Base-by-base conservation (phyloP, 53 echinoderm and acorn worm species). In the Holothuria scabra region DNA sequence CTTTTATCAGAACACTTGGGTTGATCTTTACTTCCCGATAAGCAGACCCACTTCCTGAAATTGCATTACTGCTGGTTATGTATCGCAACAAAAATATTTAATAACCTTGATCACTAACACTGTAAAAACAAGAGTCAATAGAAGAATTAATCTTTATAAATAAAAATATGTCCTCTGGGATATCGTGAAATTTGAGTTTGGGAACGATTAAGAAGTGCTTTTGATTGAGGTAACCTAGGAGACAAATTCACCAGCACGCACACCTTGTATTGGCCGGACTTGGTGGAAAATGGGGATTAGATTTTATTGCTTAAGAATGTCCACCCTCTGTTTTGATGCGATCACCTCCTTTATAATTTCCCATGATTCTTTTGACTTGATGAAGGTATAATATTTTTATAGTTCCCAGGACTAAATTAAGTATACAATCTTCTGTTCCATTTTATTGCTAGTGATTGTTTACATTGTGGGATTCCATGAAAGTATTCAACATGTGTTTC, bases 81-180 rank as follows among this genome's bases (percentile, higher is more conserved):
- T 68, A 68, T 68, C 68, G 18, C 38, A 38, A 68, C 37, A 38
- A 18, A 33, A 68, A 68, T 68, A 68, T 68, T 68, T 68, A 68
- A 68, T 68, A 68, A 68, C 68, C 68, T 68, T 68, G 68, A 68
- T 68, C 38, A 30, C 34, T 68, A n/a, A n/a, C n/a, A 14, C 68
- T 68, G 68, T 68, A 21, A 68, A 68, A 68, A 68, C 68, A 68
- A n/a, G 21, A 68, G 21, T 19, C 31, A 34, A 31, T 68, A 18
- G 34, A 32, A 38, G 68, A 68, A 68, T 68, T 68, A 68, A 68
- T 68, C 68, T 68, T 68, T 68, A 68, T 68, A 68, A 68, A 68
- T 68, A 68, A 68, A 48, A 68, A 68, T 68, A 68, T 33, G 68
- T 68, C 68, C 68, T 32, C 22, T 38, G 33, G 68, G 68, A 31